Conservation (phyloP, 2,888 invertebrate genomes). For the Rhagium mordax region DNA sequence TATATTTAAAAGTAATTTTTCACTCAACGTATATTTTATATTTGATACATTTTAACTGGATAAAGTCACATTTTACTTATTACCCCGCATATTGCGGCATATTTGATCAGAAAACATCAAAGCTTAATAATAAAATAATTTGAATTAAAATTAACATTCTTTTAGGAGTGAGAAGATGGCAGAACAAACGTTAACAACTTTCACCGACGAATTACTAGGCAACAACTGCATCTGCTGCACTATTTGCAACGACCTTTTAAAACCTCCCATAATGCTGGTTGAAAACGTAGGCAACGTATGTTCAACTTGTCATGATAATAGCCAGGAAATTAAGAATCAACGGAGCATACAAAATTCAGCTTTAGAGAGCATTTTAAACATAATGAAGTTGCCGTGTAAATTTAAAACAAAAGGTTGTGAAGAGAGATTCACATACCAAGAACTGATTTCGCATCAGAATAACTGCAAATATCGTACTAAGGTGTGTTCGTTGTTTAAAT, state of each 20-base stretch:
- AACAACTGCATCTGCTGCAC: slow-evolving; percentile 42
- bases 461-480: slow-evolving; percentile 55
- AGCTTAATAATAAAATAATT: too few species aligned
- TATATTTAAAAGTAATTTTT: too few species aligned
- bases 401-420: slow-evolving; percentile 57
- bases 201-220: slow-evolving; percentile 55
- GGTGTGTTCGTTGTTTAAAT: slow-evolving; percentile 51
- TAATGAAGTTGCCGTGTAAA: slow-evolving; percentile 58
- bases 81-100: too few species aligned
- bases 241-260: slow-evolving; percentile 57
- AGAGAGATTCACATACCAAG: slow-evolving; percentile 48
- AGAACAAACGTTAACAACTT: slow-evolving; percentile 45
- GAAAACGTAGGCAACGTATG: slow-evolving; percentile 61
- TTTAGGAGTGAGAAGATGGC: slow-evolving; percentile 39
- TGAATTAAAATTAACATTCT: too few species aligned
- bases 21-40: too few species aligned
- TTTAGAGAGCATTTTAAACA: slow-evolving; percentile 55
- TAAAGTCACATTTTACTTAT: too few species aligned
- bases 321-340: slow-evolving; percentile 36
- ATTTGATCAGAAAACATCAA: too few species aligned
- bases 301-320: slow-evolving; percentile 55
- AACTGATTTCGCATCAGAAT: slow-evolving; percentile 52
- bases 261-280: slow-evolving; percentile 61
- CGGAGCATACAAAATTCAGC: slow-evolving; percentile 50
- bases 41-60: too few species aligned